Base-by-base conservation (phyloP, 2,797 vertebrate genomes). In the Myotis myotis region DNA sequence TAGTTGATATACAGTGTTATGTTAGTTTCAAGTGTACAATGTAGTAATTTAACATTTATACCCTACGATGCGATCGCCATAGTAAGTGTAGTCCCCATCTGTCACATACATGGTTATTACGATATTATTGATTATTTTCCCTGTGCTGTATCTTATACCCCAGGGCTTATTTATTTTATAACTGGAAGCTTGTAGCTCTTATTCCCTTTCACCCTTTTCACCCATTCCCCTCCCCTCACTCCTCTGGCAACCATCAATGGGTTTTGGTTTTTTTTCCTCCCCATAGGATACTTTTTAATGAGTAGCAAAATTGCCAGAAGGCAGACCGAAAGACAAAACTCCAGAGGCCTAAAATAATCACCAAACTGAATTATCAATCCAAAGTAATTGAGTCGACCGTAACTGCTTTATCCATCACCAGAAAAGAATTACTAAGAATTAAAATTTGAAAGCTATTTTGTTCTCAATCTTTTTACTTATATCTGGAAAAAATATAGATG, bases 231-330 rank as follows among this genome's bases (percentile, higher is more conserved):
- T 44, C 60, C 80, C 60, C 28, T 62, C 41, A 16, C 19, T 57
- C 79, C 57, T 82, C 17, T n/a, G 80, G 57, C 41, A 47, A 6
- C 44, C 44, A 10, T 25, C 62, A 23, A 5, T 16, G 20, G 81
- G 41, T 6, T 36, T 4, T 68, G 44, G 33, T 70, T 57, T 25
- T 71, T 71, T 74, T 64, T 41, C 30, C 51, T 51, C 91, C 30
- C 51, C 5, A 7, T 41, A 60, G 83, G 30, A 23, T 82, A 62
- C 41, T 75, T 96, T 83, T 95, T 87, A 87, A 49, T 95, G 86
- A 97, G 74, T 33, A 80, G 81, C 64, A 64, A 41, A 93, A 94
- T 74, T 83, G 71, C 74, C 71, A 53, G 81, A 83, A 95, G 74
- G 64, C 78, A 85, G 36, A 49, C 51, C 62, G 83, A 57, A 62